A percentile compares a stretch with the other conserved stretches of the same genome.
Conservation (phyloP, 2,797 vertebrate species). For the Poecilia gillii region DNA sequence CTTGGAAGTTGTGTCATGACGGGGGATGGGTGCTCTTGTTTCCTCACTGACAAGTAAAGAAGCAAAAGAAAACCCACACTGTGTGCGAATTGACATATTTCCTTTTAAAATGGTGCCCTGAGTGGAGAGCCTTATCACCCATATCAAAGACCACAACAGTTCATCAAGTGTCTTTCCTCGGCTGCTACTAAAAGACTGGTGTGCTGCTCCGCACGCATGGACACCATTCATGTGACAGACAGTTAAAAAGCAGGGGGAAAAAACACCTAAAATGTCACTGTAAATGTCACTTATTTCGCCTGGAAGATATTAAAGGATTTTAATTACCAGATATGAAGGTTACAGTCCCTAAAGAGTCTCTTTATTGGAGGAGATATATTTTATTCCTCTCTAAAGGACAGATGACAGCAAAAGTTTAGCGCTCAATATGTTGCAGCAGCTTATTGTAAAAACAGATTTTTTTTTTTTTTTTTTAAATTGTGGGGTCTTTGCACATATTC, state of each 20-base stretch:
- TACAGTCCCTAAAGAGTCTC: conserved; percentile 31
- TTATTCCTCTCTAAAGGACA: conserved; percentile 14
- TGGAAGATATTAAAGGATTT: conserved; percentile 43
- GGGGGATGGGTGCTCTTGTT: neutral
- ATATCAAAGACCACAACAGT: neutral
- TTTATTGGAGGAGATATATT: conserved; percentile 25
- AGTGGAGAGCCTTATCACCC: neutral
- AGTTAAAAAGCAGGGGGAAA: conserved; percentile 47
- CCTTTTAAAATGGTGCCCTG: neutral
- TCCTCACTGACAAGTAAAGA: too few species aligned
- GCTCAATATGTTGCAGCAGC: conserved; percentile 21
- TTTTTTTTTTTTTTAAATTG: conserved; percentile 8
- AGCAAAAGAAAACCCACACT: neutral
- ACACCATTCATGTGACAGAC: conserved; percentile 52
- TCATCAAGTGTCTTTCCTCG: conserved; percentile 7
- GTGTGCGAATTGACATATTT: neutral
- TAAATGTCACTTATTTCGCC: conserved; percentile 51
- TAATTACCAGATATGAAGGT: conserved; percentile 41
- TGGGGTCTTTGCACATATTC: conserved; percentile 38
- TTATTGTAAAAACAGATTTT: conserved; percentile 1
- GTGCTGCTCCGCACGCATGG: conserved; percentile 21
- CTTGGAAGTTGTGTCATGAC: neutral
- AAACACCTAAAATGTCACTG: conserved; percentile 50
- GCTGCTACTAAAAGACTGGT: conserved; percentile 55
- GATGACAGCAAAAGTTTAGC: conserved; percentile 20